phyloP scores from a whole-genome alignment of 2,113 vertebrate species.

The Etia nguti region DNA sequence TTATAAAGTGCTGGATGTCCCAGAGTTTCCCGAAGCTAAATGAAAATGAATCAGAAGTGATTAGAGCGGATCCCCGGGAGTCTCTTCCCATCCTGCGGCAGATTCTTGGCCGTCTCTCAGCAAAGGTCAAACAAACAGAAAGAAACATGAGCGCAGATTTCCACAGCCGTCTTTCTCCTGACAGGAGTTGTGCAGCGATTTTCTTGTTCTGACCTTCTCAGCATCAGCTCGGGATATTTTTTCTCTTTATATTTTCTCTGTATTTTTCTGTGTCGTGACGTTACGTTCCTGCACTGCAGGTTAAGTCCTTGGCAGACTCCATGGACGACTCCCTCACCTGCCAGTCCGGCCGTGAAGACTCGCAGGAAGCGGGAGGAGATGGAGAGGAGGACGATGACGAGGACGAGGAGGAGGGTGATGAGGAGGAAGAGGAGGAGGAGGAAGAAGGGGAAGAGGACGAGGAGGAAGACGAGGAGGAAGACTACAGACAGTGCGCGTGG shows the following conservation, averaged over 20 bases:
- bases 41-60: neutral
- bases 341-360: constrained; percentile 75
- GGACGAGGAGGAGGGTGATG: constrained; percentile 54
- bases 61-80: neutral
- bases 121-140: neutral
- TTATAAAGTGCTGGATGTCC: neutral
- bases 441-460: constrained; percentile 50
- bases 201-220: neutral
- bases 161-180: neutral
- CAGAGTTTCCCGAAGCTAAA: neutral
- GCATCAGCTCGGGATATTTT: neutral
- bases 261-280: neutral
- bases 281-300: constrained; percentile 52
- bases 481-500: constrained; percentile 69
- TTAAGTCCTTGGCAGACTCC: constrained; percentile 86
- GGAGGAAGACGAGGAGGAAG: constrained; percentile 56
- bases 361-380: constrained; percentile 70
- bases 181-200: neutral
- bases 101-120: too few relatives aligned
- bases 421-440: constrained; percentile 53
- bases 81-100: neutral
- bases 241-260: neutral
- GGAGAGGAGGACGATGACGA: constrained; percentile 65
- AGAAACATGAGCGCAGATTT: neutral
- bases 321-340: constrained; percentile 88